phyloP scores from a whole-genome alignment of 2,797 vertebrate genomes.

The Decapterus maruadsi region DNA sequence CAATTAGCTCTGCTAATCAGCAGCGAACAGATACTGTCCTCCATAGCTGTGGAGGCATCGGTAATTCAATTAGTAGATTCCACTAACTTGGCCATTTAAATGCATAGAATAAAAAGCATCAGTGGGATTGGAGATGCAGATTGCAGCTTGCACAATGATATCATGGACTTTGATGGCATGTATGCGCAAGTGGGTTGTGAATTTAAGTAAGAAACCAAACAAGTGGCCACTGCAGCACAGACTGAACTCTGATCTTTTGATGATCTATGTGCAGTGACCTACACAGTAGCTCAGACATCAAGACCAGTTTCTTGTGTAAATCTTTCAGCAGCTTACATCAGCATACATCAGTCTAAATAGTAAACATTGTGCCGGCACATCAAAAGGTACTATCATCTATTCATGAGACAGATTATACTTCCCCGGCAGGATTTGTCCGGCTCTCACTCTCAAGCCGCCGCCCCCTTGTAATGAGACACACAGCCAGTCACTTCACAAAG shows the following conservation, averaged over 20 bases:
- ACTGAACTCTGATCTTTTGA: constrained; percentile 23
- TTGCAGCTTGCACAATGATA: constrained; percentile 16
- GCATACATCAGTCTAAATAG: constrained; percentile 66
- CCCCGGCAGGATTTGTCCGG: constrained; percentile 57
- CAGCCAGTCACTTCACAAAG: constrained; percentile 62
- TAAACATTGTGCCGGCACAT: constrained; percentile 69
- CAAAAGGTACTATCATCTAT: constrained; percentile 73
- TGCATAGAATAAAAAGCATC: constrained; percentile 70
- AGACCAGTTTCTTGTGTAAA: constrained; percentile 60
- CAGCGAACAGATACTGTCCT: constrained; percentile 71
- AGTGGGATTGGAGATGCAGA: constrained; percentile 41
- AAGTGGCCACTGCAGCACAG: constrained; percentile 32
- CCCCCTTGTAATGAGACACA: constrained; percentile 50
- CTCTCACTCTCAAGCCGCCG: constrained; percentile 40
- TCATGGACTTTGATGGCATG: constrained; percentile 25
- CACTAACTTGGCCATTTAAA: constrained; percentile 77
- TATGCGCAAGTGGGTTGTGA: constrained; percentile 23
- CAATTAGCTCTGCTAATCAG: constrained; percentile 84
- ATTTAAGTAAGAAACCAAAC: constrained; percentile 19
- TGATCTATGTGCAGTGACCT: constrained; percentile 22
- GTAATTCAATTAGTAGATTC: constrained; percentile 75
- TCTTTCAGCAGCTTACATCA: constrained; percentile 77
- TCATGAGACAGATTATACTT: constrained; percentile 73
- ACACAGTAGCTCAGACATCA: constrained; percentile 28
- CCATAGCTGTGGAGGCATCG: constrained; percentile 63